Evolutionary conservation across 2,797 vertebrate genomes (phyloP).

Genomic region (Prionace glauca): DNA sequence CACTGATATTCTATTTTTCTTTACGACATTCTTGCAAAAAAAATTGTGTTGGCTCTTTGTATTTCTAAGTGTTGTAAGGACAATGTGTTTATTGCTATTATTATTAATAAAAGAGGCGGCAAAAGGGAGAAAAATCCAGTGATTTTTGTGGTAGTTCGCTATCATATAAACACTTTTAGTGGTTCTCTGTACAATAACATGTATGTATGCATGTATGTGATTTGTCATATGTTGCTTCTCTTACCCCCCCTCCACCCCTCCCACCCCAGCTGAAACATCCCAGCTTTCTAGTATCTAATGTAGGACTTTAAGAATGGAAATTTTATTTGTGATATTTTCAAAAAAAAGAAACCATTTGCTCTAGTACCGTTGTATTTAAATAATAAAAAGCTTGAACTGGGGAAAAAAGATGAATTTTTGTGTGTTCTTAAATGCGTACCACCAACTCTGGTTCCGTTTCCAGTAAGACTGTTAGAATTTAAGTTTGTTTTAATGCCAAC

Average conservation of each 20-base stretch:
- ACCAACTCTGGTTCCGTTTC: background rate
- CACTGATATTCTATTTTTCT: conserved; percentile 75
- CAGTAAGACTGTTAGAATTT: conserved; percentile 29
- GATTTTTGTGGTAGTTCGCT: conserved; percentile 83
- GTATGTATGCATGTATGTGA: conserved; percentile 99
- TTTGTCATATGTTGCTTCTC: conserved; percentile 86
- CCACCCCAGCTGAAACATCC: conserved; percentile 61
- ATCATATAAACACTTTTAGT: conserved; percentile 89
- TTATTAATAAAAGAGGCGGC: conserved; percentile 59
- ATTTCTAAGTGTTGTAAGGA: conserved; percentile 98
- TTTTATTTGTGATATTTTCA: conserved; percentile 99
- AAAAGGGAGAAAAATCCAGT: conserved; percentile 72
- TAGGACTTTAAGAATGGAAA: conserved; percentile 97
- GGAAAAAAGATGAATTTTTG: conserved; percentile 5
- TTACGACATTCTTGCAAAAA: conserved; percentile 68
- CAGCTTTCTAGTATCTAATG: conserved; percentile 80
- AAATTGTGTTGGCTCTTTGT: conserved; percentile 81
- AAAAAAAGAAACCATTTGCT: conserved; percentile 94
- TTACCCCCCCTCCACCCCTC: conserved; percentile 41
- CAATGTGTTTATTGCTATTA: conserved; percentile 73
- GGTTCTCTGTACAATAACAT: conserved; percentile 98
- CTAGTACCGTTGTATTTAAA: conserved; percentile 99
- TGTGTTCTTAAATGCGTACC: conserved; percentile 22
- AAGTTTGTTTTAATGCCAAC: conserved; percentile 58
- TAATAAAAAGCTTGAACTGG: conserved; percentile 74